Conservation (phyloP, 2,113 vertebrate genomes). For the Apistogramma diplotaenia region DNA sequence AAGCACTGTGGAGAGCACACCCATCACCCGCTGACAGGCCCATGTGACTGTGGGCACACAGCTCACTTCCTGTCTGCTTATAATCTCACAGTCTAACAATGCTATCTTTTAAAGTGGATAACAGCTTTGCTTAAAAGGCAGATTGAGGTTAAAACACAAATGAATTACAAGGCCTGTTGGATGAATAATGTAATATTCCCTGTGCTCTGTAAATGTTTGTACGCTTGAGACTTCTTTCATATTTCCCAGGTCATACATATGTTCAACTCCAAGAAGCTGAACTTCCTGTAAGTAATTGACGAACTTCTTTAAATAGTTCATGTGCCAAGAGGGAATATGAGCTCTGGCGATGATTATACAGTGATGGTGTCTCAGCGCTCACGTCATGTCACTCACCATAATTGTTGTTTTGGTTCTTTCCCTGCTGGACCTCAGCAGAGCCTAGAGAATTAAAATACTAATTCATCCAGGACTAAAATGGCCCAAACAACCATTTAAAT, state of each 20-base stretch:
- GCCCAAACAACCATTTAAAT: constrained; percentile 20
- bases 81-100: not conserved
- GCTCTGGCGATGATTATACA: constrained; percentile 55
- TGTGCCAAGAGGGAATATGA: constrained; percentile 43
- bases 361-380: constrained; percentile 37
- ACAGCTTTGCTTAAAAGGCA: not conserved
- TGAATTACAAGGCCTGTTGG: not conserved
- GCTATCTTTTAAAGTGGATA: not conserved
- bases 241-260: constrained; percentile 23
- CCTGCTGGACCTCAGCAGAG: constrained; percentile 18
- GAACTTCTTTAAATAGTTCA: constrained; percentile 48
- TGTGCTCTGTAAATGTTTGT: not conserved
- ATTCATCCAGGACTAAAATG: constrained; percentile 36
- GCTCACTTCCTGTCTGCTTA: not conserved
- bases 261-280: constrained; percentile 32
- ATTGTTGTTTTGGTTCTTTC: constrained; percentile 53
- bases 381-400: constrained; percentile 56
- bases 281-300: constrained; percentile 33
- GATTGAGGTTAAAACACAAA: not conserved
- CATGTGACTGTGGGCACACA: not conserved
- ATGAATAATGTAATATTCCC: not conserved
- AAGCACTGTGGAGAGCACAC: not conserved
- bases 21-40: not conserved
- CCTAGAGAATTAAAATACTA: constrained; percentile 47
- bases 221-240: not conserved